Conservation (phyloP, 37 sponge, comb jelly and placozoan genomes). For the Beroe ovata region DNA sequence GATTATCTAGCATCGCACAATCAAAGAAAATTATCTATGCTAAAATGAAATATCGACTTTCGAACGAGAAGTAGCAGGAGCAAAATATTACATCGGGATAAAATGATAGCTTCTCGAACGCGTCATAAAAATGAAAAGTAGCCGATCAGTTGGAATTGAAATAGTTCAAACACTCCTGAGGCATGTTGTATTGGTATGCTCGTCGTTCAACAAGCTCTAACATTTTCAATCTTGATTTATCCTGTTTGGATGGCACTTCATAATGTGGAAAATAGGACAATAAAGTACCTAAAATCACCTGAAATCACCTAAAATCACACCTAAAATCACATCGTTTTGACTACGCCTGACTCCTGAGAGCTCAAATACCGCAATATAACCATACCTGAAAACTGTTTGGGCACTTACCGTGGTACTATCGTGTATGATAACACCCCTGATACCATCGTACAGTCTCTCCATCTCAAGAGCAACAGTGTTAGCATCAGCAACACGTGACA, state of each 20-base stretch:
- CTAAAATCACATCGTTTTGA: not conserved
- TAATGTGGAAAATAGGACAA: too few relatives aligned
- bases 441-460: conserved; percentile 4
- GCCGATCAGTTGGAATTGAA: not conserved
- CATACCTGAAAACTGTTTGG: not conserved
- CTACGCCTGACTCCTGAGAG: too few relatives aligned
- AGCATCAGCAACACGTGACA: not conserved
- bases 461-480: not conserved
- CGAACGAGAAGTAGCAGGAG: too few relatives aligned
- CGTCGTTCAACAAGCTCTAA: not conserved
- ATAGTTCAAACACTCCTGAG: conserved; percentile 23
- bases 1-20: too few relatives aligned
- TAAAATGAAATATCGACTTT: too few relatives aligned
- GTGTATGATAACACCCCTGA: conserved; percentile 30
- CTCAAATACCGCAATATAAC: not conserved
- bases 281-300: not conserved
- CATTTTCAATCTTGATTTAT: conserved; percentile 26
- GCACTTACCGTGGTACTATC: conserved; percentile 20
- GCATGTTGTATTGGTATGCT: conserved; percentile 28
- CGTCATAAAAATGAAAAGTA: too few relatives aligned
- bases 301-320: not conserved
- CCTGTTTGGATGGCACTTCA: too few relatives aligned
- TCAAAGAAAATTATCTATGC: too few relatives aligned
- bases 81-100: too few relatives aligned
- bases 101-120: too few relatives aligned